Conservation (phyloP, 2,113 vertebrate species). For the Acanthisitta chloris region DNA sequence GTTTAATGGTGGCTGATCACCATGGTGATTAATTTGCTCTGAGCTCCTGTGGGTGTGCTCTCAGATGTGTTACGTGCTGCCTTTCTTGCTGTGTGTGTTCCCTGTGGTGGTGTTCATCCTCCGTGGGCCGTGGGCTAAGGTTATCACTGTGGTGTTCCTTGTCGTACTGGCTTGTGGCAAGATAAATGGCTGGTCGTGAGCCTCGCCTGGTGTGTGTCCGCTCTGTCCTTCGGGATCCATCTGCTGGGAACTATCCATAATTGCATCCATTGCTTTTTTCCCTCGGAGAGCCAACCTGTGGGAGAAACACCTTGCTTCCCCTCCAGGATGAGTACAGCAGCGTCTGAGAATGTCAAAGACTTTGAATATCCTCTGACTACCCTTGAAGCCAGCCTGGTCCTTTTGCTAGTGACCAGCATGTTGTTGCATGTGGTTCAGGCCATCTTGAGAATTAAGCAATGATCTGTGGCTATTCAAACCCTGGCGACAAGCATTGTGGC, state of each 20-base stretch:
- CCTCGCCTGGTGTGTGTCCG: background rate
- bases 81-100: too few relatives aligned
- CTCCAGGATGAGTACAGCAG: background rate
- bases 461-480: fast-evolving
- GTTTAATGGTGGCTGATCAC: background rate
- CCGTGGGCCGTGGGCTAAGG: too few relatives aligned
- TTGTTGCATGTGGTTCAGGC: background rate
- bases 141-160: background rate
- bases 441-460: background rate
- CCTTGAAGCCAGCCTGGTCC: background rate
- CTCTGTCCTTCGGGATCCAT: background rate
- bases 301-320: background rate
- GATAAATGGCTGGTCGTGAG: background rate
- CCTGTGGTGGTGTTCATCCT: too few relatives aligned
- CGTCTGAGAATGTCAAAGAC: background rate
- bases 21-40: background rate
- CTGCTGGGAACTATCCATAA: background rate
- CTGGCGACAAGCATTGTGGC: background rate
- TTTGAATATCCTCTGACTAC: background rate
- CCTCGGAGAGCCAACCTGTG: background rate
- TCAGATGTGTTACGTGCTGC: too few relatives aligned
- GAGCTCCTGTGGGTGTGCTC: too few relatives aligned
- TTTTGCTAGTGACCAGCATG: background rate
- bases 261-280: background rate
- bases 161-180: background rate